Evolutionary conservation across 2,113 vertebrate genomes (phyloP).

Genomic region (Ctenomys sociabilis): DNA sequence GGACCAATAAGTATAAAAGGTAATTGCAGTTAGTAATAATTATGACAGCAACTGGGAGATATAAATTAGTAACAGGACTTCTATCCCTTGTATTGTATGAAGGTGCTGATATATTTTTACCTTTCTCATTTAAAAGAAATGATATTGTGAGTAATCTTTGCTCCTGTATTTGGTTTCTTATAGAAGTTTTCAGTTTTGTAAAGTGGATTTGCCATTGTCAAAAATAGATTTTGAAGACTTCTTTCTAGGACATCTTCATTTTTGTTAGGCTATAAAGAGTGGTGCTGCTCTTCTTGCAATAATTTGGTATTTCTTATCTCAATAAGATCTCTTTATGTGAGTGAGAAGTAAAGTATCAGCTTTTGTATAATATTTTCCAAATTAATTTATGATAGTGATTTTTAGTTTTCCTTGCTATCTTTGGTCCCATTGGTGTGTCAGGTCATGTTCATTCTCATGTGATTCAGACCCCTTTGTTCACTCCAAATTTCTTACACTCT

Average conservation of each 20-base stretch:
- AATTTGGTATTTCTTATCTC: slow-evolving; percentile 12
- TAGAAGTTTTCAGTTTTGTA: slow-evolving; percentile 39
- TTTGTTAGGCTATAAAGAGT: neutral
- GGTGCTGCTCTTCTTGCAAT: neutral
- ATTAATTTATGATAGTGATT: slow-evolving; percentile 32
- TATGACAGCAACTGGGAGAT: neutral
- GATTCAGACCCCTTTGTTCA: neutral
- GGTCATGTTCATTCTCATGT: slow-evolving; percentile 41
- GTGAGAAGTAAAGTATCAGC: neutral
- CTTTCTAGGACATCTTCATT: slow-evolving; percentile 62
- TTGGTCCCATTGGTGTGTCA: neutral
- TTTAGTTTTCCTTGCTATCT: slow-evolving; percentile 15
- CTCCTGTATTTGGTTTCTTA: neutral
- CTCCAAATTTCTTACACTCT: slow-evolving; percentile 43
- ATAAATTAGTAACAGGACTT: neutral
- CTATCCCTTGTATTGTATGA: neutral
- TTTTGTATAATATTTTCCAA: slow-evolving; percentile 13
- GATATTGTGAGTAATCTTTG: neutral
- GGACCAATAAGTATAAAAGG: neutral
- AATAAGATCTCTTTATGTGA: neutral
- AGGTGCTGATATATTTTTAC: neutral
- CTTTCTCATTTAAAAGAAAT: slow-evolving; percentile 8
- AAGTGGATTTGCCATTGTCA: slow-evolving; percentile 64
- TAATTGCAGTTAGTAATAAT: slow-evolving; percentile 2
- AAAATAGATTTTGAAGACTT: slow-evolving; percentile 53